phyloP scores from a whole-genome alignment of 2,888 invertebrate species.

The Hypomecis atomaria region DNA sequence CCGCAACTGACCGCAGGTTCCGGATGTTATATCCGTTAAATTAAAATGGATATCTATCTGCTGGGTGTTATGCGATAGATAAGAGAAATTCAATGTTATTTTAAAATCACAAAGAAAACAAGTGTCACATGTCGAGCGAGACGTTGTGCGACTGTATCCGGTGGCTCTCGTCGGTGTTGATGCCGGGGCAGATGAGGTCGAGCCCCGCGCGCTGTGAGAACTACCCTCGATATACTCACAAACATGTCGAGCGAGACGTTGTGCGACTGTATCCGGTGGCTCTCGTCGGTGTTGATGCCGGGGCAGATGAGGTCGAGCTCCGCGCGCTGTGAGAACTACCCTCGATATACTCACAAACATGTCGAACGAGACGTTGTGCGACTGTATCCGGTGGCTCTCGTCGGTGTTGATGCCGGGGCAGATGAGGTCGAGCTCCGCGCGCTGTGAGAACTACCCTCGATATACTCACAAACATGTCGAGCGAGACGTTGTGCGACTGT shows the following conservation, averaged over 20 bases:
- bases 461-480: slow-evolving; percentile 91
- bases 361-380: slow-evolving; percentile 91
- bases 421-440: slow-evolving; percentile 84
- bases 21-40: background rate
- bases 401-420: slow-evolving; percentile 86
- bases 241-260: slow-evolving; percentile 93
- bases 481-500: slow-evolving; percentile 89
- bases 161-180: slow-evolving; percentile 78
- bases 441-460: slow-evolving; percentile 85
- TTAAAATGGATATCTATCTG: background rate
- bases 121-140: slow-evolving; percentile 87
- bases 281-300: slow-evolving; percentile 81
- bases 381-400: slow-evolving; percentile 78
- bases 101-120: too few species aligned
- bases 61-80: background rate
- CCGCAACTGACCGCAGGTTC: slow-evolving; percentile 4
- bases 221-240: slow-evolving; percentile 85
- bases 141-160: slow-evolving; percentile 88
- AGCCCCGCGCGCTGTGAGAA: slow-evolving; percentile 87
- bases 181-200: slow-evolving; percentile 86
- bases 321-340: slow-evolving; percentile 85
- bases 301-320: slow-evolving; percentile 87
- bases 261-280: slow-evolving; percentile 85
- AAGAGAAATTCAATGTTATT: too few species aligned
- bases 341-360: slow-evolving; percentile 91